phyloP scores from a whole-genome alignment of 2,797 vertebrate genomes.

The Podargus strigoides region DNA sequence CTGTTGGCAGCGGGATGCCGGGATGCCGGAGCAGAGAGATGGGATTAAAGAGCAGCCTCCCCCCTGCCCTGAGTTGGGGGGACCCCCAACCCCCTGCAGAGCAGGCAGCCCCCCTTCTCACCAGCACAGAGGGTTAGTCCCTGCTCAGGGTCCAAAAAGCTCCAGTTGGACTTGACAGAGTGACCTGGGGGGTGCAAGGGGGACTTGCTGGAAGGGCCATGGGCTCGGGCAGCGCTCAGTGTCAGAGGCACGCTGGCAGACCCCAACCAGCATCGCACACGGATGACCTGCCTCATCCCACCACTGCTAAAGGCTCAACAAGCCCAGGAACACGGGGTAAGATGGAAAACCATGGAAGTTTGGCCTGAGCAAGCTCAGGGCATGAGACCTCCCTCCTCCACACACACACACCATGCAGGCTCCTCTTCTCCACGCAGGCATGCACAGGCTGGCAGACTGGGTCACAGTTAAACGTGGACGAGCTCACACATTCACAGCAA shows the following conservation, averaged over 20 bases:
- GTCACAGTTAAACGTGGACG: background rate
- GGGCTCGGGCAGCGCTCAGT: fast-evolving
- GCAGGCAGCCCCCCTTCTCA: background rate
- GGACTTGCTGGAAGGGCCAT: background rate
- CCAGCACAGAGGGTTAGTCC: background rate
- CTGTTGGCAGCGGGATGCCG: constrained; percentile 56
- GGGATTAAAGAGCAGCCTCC: constrained; percentile 22
- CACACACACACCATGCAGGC: no score
- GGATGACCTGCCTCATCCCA: background rate
- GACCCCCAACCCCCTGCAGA: background rate
- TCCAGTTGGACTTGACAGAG: background rate
- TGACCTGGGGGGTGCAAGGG: fast-evolving
- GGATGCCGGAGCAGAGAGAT: constrained; percentile 24
- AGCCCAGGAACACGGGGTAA: background rate
- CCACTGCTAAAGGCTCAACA: background rate
- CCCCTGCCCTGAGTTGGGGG: background rate
- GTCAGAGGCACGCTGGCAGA: background rate
- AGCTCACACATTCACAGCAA: background rate
- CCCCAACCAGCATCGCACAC: fast-evolving
- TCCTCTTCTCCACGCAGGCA: background rate
- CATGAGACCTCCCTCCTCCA: background rate
- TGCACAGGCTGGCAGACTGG: background rate
- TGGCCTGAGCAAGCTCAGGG: background rate
- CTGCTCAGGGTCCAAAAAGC: background rate
- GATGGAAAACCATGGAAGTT: background rate